Percentiles rank a stretch among this genome's conserved stretches.
Conservation (phyloP, 2,888 invertebrate species). For the Athalia rosae region DNA sequence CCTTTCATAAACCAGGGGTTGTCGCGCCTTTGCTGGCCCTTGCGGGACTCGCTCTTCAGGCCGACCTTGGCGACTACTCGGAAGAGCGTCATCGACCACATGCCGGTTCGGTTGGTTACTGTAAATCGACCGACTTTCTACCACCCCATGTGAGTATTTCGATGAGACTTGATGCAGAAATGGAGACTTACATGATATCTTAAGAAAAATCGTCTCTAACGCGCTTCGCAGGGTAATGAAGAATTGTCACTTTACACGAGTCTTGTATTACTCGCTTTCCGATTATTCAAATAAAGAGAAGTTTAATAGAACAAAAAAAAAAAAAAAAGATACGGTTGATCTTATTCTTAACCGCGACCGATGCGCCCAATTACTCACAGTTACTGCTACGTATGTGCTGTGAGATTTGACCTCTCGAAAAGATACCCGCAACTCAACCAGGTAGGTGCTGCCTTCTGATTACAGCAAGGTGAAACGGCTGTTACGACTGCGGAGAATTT, state of each 20-base stretch:
- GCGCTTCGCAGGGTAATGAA: too few species aligned
- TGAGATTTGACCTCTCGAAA: background rate
- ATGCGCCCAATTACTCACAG: constrained; percentile 11
- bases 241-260: background rate
- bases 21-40: constrained; percentile 85
- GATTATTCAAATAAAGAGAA: too few species aligned
- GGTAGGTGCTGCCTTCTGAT: constrained; percentile 39
- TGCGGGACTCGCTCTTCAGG: constrained; percentile 93
- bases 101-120: constrained; percentile 76
- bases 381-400: background rate
- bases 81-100: constrained; percentile 73
- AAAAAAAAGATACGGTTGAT: background rate
- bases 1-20: constrained; percentile 78
- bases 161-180: background rate
- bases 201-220: too few species aligned
- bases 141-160: constrained; percentile 78
- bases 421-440: background rate
- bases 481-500: constrained; percentile 10
- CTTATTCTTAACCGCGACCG: constrained; percentile 8
- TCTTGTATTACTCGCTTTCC: too few species aligned
- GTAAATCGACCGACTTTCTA: constrained; percentile 91
- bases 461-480: constrained; percentile 9
- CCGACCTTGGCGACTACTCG: constrained; percentile 90
- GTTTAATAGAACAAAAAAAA: background rate
- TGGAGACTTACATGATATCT: background rate